phyloP scores from a whole-genome alignment of 2,113 vertebrate genomes.

The Trochalopteron elliotii region DNA sequence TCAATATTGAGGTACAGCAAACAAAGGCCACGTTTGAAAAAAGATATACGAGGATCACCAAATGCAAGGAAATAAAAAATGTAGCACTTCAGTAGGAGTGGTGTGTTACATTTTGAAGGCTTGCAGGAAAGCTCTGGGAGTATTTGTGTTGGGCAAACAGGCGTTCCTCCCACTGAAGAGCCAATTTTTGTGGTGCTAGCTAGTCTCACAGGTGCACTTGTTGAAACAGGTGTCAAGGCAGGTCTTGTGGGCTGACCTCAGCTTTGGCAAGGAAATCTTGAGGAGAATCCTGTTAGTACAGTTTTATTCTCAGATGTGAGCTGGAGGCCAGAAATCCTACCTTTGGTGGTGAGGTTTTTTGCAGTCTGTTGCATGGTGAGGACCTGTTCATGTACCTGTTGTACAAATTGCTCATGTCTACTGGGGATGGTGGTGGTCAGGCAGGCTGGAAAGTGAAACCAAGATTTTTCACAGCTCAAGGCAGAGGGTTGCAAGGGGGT shows the following conservation, averaged over 20 bases:
- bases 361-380: neutral
- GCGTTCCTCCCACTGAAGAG: neutral
- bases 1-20: neutral
- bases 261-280: neutral
- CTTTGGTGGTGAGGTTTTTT: neutral
- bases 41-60: neutral
- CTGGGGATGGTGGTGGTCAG: neutral
- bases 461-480: neutral
- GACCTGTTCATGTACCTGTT: neutral
- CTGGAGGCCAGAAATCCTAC: neutral
- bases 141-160: neutral
- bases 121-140: neutral
- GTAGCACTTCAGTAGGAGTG: neutral
- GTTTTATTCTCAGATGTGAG: neutral
- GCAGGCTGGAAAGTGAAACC: neutral
- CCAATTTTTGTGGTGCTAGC: neutral
- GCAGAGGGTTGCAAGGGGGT: neutral
- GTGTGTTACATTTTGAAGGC: neutral
- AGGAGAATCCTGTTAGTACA: conserved; percentile 9
- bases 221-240: neutral
- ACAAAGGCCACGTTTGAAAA: neutral
- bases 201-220: neutral
- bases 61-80: neutral
- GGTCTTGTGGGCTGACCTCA: neutral
- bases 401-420: neutral